phyloP scores from a whole-genome alignment of 2,797 vertebrate species.

The Lepus oiostolus region DNA sequence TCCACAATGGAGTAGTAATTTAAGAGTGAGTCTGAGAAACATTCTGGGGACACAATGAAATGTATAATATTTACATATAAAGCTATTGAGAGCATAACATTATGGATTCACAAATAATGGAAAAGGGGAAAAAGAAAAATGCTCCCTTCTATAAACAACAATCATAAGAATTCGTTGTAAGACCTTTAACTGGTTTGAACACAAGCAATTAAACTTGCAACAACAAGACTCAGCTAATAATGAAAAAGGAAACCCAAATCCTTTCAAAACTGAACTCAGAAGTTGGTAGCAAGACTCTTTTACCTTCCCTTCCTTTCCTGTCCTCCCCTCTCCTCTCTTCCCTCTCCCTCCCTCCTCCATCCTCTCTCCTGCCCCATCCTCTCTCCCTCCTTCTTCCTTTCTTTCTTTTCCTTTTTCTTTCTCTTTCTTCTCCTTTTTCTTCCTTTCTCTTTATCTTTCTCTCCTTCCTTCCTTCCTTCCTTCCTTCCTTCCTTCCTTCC shows the following conservation, averaged over 20 bases:
- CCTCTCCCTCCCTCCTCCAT: too few species aligned
- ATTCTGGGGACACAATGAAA: neutral
- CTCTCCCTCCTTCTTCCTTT: accelerated
- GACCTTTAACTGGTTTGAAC: neutral
- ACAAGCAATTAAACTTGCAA: conserved; percentile 16
- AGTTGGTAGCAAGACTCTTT: neutral
- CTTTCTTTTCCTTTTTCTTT: neutral
- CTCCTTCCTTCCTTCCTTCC: neutral
- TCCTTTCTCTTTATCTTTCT: neutral
- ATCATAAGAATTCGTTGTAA: neutral
- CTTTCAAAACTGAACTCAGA: conserved; percentile 31
- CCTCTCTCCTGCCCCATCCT: too few species aligned
- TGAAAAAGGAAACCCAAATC: conserved; percentile 45
- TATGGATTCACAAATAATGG: conserved; percentile 28
- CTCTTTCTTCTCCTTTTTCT: neutral
- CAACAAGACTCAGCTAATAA: neutral
- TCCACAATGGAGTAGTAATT: neutral
- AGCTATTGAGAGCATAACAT: neutral
- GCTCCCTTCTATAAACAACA: conserved; percentile 40
- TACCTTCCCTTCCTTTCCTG: neutral
- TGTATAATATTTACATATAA: neutral
- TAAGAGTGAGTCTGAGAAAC: neutral
- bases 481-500: neutral
- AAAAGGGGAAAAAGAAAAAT: neutral
- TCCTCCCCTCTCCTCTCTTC: neutral